Percentiles rank a stretch among this genome's conserved stretches.
These are phyloP conservation scores for Prenolepis imparis DNA, from an alignment of 2,888 invertebrate species.

Conservation along the genomic window DNA sequence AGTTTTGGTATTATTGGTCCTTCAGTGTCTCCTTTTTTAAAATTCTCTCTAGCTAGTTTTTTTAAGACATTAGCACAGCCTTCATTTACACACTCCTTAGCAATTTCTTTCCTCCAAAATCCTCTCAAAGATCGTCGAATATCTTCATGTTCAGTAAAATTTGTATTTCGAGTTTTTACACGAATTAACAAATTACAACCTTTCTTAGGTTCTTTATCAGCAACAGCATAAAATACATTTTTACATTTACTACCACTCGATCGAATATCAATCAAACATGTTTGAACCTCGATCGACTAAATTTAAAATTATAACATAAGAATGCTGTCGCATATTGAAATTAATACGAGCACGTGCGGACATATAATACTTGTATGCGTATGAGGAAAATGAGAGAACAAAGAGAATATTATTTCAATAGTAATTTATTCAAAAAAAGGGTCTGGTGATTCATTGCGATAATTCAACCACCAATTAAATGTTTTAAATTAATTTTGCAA, in stretches of 20 bases:
- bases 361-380: too few species aligned
- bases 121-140: not conserved
- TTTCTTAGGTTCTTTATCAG: not conserved
- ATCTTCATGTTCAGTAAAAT: not conserved
- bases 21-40: not conserved
- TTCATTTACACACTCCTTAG: not conserved
- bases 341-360: too few species aligned
- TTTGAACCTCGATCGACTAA: too few species aligned
- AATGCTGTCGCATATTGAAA: too few species aligned
- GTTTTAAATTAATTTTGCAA: too few species aligned
- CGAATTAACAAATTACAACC: not conserved
- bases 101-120: not conserved
- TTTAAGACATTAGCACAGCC: not conserved
- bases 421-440: too few species aligned
- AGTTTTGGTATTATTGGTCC: constrained; percentile 4
- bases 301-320: too few species aligned
- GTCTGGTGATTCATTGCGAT: too few species aligned
- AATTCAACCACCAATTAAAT: too few species aligned
- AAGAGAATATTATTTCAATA: too few species aligned
- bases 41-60: not conserved
- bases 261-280: too few species aligned
- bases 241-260: constrained; percentile 4
- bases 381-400: too few species aligned
- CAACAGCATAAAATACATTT: not conserved
- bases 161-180: constrained; percentile 4